Base-by-base conservation (phyloP, 2,888 invertebrate species). In the Synergus umbraculus region DNA sequence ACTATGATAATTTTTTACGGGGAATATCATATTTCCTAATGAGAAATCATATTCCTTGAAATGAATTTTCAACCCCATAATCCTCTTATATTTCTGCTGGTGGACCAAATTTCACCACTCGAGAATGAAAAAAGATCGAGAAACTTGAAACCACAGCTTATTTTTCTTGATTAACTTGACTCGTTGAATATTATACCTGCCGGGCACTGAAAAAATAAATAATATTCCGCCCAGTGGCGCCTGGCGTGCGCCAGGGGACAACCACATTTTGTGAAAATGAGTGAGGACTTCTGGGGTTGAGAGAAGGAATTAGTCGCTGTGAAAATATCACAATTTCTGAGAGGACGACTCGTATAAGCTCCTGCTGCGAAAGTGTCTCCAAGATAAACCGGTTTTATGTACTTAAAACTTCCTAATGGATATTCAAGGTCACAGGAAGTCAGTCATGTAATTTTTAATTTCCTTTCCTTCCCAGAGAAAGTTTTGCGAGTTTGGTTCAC, bases 121-220 rank as follows among this genome's bases (percentile, higher is more conserved):
- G 67, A 18, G 18, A 15, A 15, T 73, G 46, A 79, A 65, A 65
- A 77, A 79, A 60, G 60, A 58, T 29, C 76, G 76, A 65, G 77
- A 44, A 54, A 76, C 77, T 78, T 44, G 73, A 64, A 69, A 69
- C 49, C 54, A 64, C 79, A 84, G 83, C 86, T 85, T 86, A 85
- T 85, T 83, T 86, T 85, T 81, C 83, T 79, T 82, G 80, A 85
- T 86, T 86, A 86, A 85, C 82, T 83, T 67, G 81, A 77, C 83
- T 82, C 80, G 76, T 22, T 58, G 78, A 81, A 83, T 76, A 82
- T 82, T 76, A 78, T 76, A 66, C 46, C 76, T 29, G 69, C 63
- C 49, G 49, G 49, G 37, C 49, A 15, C 12, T 79, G 66, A 67
- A 58, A 65, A 76, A 77, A 78, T 69, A 76, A 80, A 77, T 65